phyloP scores from a whole-genome alignment of 2,797 vertebrate genomes.

The Lepidocolaptes lacrymiger region DNA sequence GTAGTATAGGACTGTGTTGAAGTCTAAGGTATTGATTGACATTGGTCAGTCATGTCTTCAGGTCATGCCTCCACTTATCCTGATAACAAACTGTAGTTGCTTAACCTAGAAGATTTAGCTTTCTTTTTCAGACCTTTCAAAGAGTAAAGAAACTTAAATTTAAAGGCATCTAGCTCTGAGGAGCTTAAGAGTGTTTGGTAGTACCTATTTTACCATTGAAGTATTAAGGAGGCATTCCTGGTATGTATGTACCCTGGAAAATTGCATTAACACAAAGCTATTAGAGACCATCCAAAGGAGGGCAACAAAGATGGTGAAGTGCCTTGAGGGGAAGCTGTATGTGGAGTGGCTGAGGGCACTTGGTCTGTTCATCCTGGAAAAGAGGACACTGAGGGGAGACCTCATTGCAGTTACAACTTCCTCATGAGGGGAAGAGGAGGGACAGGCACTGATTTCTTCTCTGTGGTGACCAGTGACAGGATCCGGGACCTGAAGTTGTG shows the following conservation, averaged over 20 bases:
- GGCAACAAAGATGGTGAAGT: not conserved
- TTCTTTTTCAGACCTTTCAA: not conserved
- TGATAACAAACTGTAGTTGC: not conserved
- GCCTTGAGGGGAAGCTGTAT: not conserved
- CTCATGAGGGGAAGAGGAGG: not conserved
- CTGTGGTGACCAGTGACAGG: not conserved
- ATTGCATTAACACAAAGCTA: not conserved
- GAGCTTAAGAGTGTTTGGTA: not conserved
- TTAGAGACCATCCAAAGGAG: not conserved
- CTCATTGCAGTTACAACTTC: not conserved
- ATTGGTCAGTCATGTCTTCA: not conserved
- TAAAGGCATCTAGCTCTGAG: not conserved
- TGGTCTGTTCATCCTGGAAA: not conserved
- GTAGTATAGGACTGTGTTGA: fast-evolving
- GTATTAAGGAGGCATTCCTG: not conserved
- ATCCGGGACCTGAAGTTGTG: not conserved
- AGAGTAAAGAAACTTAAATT: not conserved
- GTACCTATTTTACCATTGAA: not conserved
- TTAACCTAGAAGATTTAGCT: not conserved
- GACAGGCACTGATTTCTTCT: not conserved
- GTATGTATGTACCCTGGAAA: not conserved
- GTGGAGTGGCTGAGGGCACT: not conserved
- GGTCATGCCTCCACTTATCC: not conserved
- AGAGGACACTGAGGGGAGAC: not conserved
- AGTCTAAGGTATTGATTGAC: not conserved